A percentile compares a stretch with the other conserved stretches of the same genome.
These are phyloP conservation scores for Sorex araneus DNA, from an alignment of 2,113 vertebrate species.

Conservation along the genomic window DNA sequence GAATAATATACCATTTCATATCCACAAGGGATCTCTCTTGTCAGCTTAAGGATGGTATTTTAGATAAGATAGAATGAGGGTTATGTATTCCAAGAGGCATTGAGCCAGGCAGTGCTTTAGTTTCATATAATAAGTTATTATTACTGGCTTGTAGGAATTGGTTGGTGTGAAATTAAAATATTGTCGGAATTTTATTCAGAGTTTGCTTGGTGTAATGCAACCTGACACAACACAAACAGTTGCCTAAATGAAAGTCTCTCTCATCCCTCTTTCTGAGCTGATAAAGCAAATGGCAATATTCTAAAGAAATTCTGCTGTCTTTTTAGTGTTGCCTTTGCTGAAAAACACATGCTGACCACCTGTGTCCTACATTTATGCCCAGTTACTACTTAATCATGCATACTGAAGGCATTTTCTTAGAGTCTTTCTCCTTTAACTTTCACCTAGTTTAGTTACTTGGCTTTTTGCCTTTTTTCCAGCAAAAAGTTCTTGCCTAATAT, in stretches of 20 bases:
- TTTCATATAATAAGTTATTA: conserved; percentile 46
- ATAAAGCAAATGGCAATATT: conserved; percentile 52
- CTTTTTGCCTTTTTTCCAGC: conserved; percentile 30
- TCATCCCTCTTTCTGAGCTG: conserved; percentile 25
- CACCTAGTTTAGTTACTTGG: conserved; percentile 56
- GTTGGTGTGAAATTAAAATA: conserved; percentile 55
- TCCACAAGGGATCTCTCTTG: conserved; percentile 17
- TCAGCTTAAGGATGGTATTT: conserved; percentile 61
- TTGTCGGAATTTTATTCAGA: conserved; percentile 7
- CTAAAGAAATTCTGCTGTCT: conserved; percentile 66
- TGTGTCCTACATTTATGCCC: conserved; percentile 73
- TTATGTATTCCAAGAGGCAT: conserved; percentile 1
- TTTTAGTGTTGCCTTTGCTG: conserved; percentile 64
- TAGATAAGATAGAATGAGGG: conserved; percentile 23
- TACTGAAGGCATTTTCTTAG: conserved; percentile 76
- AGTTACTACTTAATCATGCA: conserved; percentile 68
- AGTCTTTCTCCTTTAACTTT: conserved; percentile 67
- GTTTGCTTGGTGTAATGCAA: conserved; percentile 53
- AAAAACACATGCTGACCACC: conserved; percentile 73
- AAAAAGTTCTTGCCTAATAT: conserved; percentile 45
- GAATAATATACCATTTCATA: conserved; percentile 33
- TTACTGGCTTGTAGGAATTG: not conserved
- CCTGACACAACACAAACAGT: conserved; percentile 54
- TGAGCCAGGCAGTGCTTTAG: conserved; percentile 39
- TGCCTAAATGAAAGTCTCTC: conserved; percentile 48